Conservation (phyloP, 2,797 vertebrate species). For the Erethizon dorsatum region DNA sequence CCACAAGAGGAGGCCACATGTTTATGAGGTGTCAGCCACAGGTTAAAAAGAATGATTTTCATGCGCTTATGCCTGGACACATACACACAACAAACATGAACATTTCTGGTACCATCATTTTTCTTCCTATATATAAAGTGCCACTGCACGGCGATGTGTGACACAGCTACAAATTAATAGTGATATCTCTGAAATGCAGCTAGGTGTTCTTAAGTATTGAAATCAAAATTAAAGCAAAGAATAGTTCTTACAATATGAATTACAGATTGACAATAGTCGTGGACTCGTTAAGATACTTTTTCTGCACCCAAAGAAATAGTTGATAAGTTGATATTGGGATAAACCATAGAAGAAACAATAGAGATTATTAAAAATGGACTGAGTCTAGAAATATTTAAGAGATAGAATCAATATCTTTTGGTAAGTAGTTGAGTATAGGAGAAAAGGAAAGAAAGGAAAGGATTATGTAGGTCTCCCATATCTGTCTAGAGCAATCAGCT, state of each 20-base stretch:
- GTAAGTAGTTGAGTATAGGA: not conserved
- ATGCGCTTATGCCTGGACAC: not conserved
- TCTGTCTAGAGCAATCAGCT: not conserved
- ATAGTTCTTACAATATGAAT: not conserved
- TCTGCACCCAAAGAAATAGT: not conserved
- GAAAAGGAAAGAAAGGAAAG: not conserved
- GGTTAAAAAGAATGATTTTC: not conserved
- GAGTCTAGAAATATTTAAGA: not conserved
- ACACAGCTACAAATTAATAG: not conserved
- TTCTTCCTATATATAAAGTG: not conserved
- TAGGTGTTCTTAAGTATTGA: not conserved
- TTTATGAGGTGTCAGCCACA: not conserved
- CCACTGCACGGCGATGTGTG: not conserved
- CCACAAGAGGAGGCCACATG: not conserved
- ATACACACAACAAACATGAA: not conserved
- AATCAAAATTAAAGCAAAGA: not conserved
- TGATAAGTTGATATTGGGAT: not conserved
- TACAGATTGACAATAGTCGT: not conserved
- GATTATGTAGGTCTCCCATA: not conserved
- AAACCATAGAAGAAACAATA: not conserved
- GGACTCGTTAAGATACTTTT: not conserved
- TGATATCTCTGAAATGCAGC: not conserved
- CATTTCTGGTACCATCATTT: not conserved
- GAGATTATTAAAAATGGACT: not conserved
- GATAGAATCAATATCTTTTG: not conserved